Evolutionary conservation across 2,797 vertebrate species (phyloP), one percentile per base, ranked within the genome.

Genomic region (Geotrypetes seraphini): DNA sequence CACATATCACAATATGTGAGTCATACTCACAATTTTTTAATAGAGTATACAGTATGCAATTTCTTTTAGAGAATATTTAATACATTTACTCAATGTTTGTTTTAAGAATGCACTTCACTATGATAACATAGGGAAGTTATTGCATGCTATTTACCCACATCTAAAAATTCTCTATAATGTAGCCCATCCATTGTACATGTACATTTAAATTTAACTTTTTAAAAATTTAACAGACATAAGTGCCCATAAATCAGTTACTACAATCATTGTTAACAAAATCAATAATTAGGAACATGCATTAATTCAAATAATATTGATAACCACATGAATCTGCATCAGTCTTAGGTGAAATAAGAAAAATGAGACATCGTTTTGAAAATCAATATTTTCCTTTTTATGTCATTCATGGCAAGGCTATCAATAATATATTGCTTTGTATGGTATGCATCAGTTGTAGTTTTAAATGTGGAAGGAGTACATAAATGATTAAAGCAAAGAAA

Each of bases 161-260:
- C 54, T 56, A 66, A 31, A 45, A 41, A 30, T 63, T 52, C 63
- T 78, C 60, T 73, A 76, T 68, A 66, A 72, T 73, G 64, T 72
- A 60, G 47, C 53, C 60, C 59, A 56, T 56, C 51, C 50, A 62
- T 60, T n/a, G 70, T 75, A 66, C 63, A 66, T 61, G 71, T 60
- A 62, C 38, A 72, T 12, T 19, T 63, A 57, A 50, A 79, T 80
- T 78, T 81, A 65, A 59, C 66, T 75, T 77, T 75, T 82, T 42
- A 84, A 85, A 81, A 80, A 83, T 82, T 83, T 80, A 82, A 54
- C 66, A 70, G 61, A 63, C 17, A 2, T 78, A 82, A 83, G 76
- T 81, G 70, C 69, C 66, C 79, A 83, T 85, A 80, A 75, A 84
- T 85, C 83, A 84, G 69, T 72, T 75, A 77, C 80, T 79, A 79